Conservation (phyloP, 2,797 vertebrate genomes). For the Caiman crocodilus region DNA sequence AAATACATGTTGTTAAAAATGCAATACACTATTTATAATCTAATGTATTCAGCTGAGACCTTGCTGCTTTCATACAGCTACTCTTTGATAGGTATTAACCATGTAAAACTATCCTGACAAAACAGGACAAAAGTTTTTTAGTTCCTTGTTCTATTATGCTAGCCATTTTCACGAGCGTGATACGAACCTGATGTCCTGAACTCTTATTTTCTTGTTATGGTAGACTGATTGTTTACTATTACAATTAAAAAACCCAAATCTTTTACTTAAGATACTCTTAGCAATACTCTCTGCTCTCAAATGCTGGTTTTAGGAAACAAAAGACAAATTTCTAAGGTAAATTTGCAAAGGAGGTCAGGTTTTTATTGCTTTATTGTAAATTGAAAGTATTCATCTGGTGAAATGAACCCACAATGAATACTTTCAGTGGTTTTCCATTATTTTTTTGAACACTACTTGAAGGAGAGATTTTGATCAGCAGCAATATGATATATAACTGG, state of each 20-base stretch:
- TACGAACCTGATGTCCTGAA: background rate
- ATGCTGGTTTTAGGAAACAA: background rate
- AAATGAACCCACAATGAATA: background rate
- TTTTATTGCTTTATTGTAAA: background rate
- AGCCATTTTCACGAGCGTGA: background rate
- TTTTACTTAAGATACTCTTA: background rate
- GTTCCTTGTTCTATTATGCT: background rate
- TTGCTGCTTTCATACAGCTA: background rate
- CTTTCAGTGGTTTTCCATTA: background rate
- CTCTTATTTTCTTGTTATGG: background rate
- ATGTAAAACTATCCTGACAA: background rate
- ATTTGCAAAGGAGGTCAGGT: background rate
- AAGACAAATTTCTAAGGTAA: background rate
- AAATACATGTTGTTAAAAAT: background rate
- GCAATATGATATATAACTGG: background rate
- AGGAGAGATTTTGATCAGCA: background rate
- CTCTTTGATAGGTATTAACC: background rate
- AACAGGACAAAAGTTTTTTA: background rate
- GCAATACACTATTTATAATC: background rate
- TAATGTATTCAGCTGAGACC: background rate
- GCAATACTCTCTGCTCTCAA: constrained; percentile 9
- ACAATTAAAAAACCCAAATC: background rate
- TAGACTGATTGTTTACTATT: background rate
- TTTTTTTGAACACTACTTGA: background rate
- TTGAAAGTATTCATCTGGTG: background rate